Evolutionary conservation across 2,797 vertebrate species (phyloP), one percentile per base, ranked within the genome.

Genomic region (Typhlichthys subterraneus): DNA sequence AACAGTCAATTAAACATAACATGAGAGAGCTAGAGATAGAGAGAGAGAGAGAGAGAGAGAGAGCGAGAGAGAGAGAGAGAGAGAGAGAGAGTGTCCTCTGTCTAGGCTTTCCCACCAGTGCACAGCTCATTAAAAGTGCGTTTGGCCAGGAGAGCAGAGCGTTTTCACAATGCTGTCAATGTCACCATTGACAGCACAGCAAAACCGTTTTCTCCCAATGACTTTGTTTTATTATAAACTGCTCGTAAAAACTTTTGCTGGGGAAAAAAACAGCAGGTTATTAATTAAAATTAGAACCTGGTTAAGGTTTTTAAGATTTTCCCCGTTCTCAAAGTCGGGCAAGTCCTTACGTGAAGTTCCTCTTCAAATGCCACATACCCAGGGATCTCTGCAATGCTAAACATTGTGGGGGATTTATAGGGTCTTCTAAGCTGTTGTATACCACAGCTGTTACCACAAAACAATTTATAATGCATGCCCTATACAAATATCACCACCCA

Each of bases 71-170:
- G 5, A 11, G 12, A 64, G 0, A 5, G 1, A 49, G 8, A 65
- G 4, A 57, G 29, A 47, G 15, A 3, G 13, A 12, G 5, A 59
- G 11, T 52, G 53, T 67, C 17, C 63, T 61, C 17, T 59, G 62
- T 65, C 54, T 48, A 66, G 62, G 58, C 47, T 46, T 57, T 72
- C 45, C 63, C 52, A 61, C 67, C 65, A 71, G 65, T 67, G 70
- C 61, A 61, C 75, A 72, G 73, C 53, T 69, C 62, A 71, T 79
- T 83, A 82, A 83, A 69, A 79, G 49, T 68, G 49, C 45, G 56
- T 65, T 71, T 70, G 72, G 65, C 76, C 65, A 55, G 57, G 55
- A 38, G 65, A 12, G n/a, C 12, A 48, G n/a, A 12, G 52, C 63
- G 62, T 74, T 68, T 63, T 66, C 61, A 74, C 54, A 71, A 47